phyloP scores from a whole-genome alignment of 2,888 invertebrate genomes.

The Chrysomela aeneicollis region DNA sequence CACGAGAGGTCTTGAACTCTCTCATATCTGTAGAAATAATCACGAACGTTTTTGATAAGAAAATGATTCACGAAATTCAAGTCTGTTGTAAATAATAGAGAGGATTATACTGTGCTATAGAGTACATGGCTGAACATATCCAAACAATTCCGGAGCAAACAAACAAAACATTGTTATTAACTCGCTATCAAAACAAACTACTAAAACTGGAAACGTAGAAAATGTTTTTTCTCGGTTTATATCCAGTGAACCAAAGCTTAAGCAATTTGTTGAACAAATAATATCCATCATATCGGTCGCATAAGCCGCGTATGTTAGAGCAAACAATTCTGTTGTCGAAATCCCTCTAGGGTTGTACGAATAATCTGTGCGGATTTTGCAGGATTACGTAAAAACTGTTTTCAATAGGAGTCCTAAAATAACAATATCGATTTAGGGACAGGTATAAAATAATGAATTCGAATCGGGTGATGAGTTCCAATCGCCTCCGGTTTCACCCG shows the following conservation, averaged over 20 bases:
- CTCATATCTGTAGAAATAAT: too few species aligned
- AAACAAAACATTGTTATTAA: slow-evolving; percentile 17
- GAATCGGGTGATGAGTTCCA: too few species aligned
- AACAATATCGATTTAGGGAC: too few species aligned
- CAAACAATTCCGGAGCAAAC: slow-evolving; percentile 1
- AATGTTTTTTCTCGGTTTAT: slow-evolving; percentile 15
- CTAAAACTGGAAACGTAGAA: slow-evolving; percentile 18
- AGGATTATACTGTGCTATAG: background rate
- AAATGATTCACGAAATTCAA: too few species aligned
- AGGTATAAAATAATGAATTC: too few species aligned
- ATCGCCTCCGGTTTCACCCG: too few species aligned
- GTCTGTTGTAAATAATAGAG: too few species aligned
- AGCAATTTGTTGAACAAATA: slow-evolving; percentile 21
- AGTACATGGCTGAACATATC: background rate
- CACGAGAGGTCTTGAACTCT: too few species aligned
- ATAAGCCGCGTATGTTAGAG: background rate
- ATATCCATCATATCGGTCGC: slow-evolving; percentile 7
- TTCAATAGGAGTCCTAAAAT: background rate
- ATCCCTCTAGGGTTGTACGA: background rate
- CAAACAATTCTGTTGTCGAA: slow-evolving; percentile 6
- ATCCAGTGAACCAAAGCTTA: background rate
- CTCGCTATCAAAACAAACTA: slow-evolving; percentile 11
- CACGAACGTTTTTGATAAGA: too few species aligned
- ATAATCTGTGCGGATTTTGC: background rate
- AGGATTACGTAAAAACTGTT: slow-evolving; percentile 9